Base-by-base conservation (phyloP, 2,797 vertebrate species). In the Phoeniculus purpureus region DNA sequence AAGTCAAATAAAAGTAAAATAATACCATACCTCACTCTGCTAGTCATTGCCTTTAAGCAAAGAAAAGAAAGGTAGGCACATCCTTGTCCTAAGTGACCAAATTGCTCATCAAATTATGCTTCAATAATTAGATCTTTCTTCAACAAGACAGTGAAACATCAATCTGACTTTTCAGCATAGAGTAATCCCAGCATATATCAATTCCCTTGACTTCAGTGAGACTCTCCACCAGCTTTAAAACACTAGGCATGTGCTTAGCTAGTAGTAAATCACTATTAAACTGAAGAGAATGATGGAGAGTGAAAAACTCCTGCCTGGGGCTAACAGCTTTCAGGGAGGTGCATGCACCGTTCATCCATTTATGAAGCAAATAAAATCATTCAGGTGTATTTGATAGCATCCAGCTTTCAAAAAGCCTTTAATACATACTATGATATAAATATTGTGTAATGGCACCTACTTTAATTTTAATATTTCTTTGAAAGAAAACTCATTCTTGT, bases 201-300 rank as follows among this genome's bases (percentile, higher is more conserved):
- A 64, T 22, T 2, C 12, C 64, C 29, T 75, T 32, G 45, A 76
- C 56, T 87, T 93, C 45, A 60, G 2, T 51, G 70, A 65, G n/a
- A 54, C 25, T 48, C 18, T 85, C 48, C 16, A 66, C 13, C 16
- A 71, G 20, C 37, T 87, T 87, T 90, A 89, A 90, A 94, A 89
- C 0, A 0, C 70, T 32, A 31, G 29, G 26, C 26, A 51, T 85
- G 50, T 75, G 16, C 73, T 91, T 43, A 84, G 25, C 40, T 75
- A 11, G 15, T 22, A 91, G 79, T 89, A 90, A 95, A 93, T 95
- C 94, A 87, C 31, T 87, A 37, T 76, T 92, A 94, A 94, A 61
- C 7, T 75, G 76, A 77, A 73, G 64, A 89, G 48, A 85, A 73
- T 73, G 84, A 78, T 45, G 23, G 59, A 92, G 52, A 71, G 45